Conservation (phyloP, 2,797 vertebrate genomes). For the Lemur catta region DNA sequence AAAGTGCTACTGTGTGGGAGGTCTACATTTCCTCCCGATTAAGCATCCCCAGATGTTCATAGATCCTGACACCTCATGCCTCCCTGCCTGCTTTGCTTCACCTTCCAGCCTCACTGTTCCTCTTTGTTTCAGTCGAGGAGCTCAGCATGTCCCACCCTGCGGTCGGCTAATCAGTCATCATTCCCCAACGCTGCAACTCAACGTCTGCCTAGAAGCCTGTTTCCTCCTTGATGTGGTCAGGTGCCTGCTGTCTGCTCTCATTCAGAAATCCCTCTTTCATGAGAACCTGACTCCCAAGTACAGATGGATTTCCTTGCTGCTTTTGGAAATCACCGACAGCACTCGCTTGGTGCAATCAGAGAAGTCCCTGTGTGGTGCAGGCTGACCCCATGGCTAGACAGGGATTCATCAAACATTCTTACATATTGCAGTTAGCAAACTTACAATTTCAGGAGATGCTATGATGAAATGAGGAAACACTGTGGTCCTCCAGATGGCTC, state of each 20-base stretch:
- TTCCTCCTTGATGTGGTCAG: slow-evolving; percentile 54
- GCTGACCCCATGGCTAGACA: neutral
- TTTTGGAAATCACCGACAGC: neutral
- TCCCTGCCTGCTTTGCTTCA: neutral
- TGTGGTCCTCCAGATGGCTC: neutral
- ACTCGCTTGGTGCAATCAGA: neutral
- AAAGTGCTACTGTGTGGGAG: slow-evolving; percentile 75
- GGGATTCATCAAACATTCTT: neutral
- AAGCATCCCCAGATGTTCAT: slow-evolving; percentile 72
- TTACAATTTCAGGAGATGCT: neutral
- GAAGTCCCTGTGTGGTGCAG: neutral
- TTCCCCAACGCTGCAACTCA: neutral
- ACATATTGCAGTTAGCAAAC: neutral
- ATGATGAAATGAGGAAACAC: neutral
- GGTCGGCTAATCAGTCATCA: slow-evolving; percentile 34
- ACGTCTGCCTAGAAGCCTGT: neutral
- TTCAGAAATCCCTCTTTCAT: slow-evolving; percentile 46
- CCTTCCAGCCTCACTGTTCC: neutral
- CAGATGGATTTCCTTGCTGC: slow-evolving; percentile 33
- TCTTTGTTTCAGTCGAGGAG: neutral
- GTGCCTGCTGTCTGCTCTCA: slow-evolving; percentile 2
- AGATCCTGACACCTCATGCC: neutral
- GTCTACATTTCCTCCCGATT: slow-evolving; percentile 67
- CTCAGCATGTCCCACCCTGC: neutral
- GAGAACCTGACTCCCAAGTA: neutral